phyloP scores from a whole-genome alignment of 2,113 vertebrate genomes.

The Gallinago media region DNA sequence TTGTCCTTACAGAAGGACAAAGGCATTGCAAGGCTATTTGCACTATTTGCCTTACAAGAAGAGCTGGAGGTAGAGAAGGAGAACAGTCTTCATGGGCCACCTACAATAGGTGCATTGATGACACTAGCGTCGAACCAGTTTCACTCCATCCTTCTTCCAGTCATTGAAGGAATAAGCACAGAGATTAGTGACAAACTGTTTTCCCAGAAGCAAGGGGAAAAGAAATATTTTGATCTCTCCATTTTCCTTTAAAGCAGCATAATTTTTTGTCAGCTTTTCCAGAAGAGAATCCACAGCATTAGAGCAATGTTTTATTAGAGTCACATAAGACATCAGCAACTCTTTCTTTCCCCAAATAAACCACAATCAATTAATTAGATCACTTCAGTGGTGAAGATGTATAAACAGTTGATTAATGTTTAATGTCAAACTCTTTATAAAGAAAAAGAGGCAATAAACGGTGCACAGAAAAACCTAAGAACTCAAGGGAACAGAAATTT shows the following conservation, averaged over 20 bases:
- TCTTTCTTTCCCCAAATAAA: background rate
- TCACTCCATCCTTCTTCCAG: background rate
- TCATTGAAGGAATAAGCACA: background rate
- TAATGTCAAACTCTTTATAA: background rate
- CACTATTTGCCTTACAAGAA: background rate
- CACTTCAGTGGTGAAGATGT: background rate
- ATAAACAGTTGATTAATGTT: conserved; percentile 43
- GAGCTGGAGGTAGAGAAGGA: background rate
- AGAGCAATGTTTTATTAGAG: background rate
- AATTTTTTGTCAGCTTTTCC: background rate
- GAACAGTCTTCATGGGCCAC: background rate
- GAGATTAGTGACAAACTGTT: background rate
- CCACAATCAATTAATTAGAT: conserved; percentile 26
- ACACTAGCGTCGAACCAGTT: background rate
- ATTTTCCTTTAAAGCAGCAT: background rate
- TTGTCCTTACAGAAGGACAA: background rate
- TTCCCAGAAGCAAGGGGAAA: background rate
- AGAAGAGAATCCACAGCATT: background rate
- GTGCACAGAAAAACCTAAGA: background rate
- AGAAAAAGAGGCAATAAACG: background rate
- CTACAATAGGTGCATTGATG: background rate
- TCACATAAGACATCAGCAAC: background rate
- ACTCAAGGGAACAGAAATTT: background rate
- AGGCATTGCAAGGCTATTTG: background rate
- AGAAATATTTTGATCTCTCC: background rate